Evolutionary conservation across 2,888 invertebrate genomes (phyloP).

Genomic region (Vanessa cardui): DNA sequence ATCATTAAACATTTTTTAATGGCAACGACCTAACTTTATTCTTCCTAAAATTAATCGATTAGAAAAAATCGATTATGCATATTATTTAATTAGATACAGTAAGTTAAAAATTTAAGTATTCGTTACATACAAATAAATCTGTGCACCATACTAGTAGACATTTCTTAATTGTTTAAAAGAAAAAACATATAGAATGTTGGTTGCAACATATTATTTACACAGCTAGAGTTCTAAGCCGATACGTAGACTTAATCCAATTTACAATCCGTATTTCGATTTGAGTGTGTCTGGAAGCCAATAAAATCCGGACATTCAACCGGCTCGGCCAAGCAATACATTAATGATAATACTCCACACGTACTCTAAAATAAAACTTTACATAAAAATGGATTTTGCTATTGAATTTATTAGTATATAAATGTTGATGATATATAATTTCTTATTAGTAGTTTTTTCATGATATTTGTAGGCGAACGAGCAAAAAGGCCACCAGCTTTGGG

Average conservation of each 20-base stretch:
- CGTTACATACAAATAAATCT: too few relatives aligned
- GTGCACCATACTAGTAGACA: too few relatives aligned
- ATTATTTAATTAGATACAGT: too few relatives aligned
- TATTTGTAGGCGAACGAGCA: too few relatives aligned
- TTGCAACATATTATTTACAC: constrained; percentile 8
- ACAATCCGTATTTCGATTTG: constrained; percentile 21
- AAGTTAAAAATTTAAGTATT: too few relatives aligned
- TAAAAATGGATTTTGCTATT: background rate
- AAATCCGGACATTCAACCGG: constrained; percentile 44
- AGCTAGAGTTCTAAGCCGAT: constrained; percentile 16
- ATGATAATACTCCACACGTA: constrained; percentile 15
- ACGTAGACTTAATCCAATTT: constrained; percentile 43
- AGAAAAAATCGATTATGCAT: too few relatives aligned
- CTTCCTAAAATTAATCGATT: too few relatives aligned
- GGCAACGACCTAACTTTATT: background rate
- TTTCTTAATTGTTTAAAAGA: background rate
- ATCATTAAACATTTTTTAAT: constrained; percentile 7
- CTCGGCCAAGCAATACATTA: constrained; percentile 20
- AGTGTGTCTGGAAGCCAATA: constrained; percentile 45
- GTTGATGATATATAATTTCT: too few relatives aligned
- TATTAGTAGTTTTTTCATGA: too few relatives aligned
- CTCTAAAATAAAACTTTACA: constrained; percentile 13
- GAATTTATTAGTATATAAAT: too few relatives aligned
- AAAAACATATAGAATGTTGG: background rate
- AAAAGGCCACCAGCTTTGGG: too few relatives aligned